Conservation (phyloP, 1,140 invertebrate genomes). For the Berghia stephanieae region DNA sequence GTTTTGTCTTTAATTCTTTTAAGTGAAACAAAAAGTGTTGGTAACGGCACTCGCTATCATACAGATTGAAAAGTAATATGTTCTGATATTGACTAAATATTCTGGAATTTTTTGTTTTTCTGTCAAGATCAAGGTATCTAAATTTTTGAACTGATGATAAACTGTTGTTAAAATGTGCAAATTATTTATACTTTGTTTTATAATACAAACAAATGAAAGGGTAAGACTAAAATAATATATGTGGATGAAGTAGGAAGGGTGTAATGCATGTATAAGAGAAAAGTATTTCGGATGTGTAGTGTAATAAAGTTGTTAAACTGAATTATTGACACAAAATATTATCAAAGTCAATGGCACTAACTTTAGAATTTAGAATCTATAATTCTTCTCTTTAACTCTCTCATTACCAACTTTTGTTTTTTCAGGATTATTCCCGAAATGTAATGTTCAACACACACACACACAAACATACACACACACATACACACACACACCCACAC, state of each 20-base stretch:
- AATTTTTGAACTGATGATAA: constrained; percentile 28
- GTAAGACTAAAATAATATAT: not conserved
- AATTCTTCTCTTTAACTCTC: too few relatives aligned
- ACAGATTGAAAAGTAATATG: constrained; percentile 33
- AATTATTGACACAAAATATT: constrained; percentile 98
- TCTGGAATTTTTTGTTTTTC: too few relatives aligned
- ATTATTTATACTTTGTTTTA: not conserved
- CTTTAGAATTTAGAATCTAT: not conserved
- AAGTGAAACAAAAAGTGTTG: too few relatives aligned
- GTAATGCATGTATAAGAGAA: constrained; percentile 73
- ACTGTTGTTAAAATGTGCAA: not conserved
- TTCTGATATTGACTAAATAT: too few relatives aligned
- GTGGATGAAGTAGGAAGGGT: not conserved
- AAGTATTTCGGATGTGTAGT: constrained; percentile 97
- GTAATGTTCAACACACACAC: not conserved
- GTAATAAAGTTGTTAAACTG: constrained; percentile 98
- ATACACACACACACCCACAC: too few relatives aligned
- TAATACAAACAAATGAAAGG: not conserved
- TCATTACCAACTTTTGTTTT: not conserved
- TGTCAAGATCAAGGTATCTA: too few relatives aligned
- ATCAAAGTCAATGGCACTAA: constrained; percentile 91
- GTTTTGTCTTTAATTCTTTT: too few relatives aligned
- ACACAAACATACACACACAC: too few relatives aligned
- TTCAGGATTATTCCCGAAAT: not conserved
- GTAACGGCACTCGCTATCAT: too few relatives aligned